Base-by-base conservation (phyloP, 2,113 vertebrate species). In the Tragulus kanchil region DNA sequence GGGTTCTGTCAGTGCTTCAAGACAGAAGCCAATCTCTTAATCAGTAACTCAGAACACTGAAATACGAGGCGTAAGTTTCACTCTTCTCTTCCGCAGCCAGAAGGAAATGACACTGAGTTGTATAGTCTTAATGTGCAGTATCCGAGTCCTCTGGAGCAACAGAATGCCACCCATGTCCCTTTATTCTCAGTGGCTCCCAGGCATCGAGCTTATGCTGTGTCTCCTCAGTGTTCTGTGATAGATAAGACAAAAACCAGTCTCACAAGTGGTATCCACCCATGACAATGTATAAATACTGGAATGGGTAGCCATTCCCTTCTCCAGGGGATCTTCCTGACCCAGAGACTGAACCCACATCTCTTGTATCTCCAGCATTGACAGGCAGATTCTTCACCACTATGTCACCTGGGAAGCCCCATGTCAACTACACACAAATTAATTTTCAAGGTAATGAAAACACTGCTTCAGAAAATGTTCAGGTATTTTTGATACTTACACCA, bases 81-180 rank as follows among this genome's bases (percentile, higher is more conserved):
- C 2, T 58, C 8, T 45, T 69, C 14, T 54, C 19, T 31, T 65
- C 45, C 19, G 15, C 15, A 42, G 13, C 6, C 61, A 19, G 26
- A 48, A 23, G 25, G 50, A 67, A 8, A 96, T 42, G 15, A 13
- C 5, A 26, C 25, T 5, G 10, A 77, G 3, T 26, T 71, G 1
- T 21, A 8, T 5, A 7, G 11, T 26, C 26, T 75, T 23, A 50
- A 4, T 45, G n/a, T 36, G 19, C 0, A 61, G 0, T 6, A 25
- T 23, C 28, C 48, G 8, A 11, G 4, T 42, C 8, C 58, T 50
- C 13, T 42, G 25, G 5, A 86, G 25, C 23, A 65, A 31, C 19
- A 52, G 8, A n/a, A 31, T 42, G 26, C 25, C 31, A 58, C 65
- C 11, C 12, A 50, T 26, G 23, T 77, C n/a, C 1, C 69, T 89